phyloP scores from a whole-genome alignment of 2,888 invertebrate genomes.

The Colletes collaris region DNA sequence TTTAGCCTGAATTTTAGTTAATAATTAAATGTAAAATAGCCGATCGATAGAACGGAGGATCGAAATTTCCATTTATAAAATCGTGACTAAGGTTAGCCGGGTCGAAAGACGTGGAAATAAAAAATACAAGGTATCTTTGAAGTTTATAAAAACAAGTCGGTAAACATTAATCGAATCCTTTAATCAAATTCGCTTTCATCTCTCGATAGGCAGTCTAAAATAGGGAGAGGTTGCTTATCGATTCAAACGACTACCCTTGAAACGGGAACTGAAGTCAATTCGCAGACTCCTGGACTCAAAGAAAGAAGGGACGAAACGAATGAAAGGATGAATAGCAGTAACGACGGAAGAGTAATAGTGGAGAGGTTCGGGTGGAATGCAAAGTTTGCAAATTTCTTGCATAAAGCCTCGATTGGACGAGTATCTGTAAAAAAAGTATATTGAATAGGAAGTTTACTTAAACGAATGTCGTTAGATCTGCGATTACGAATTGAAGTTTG shows the following conservation, averaged over 20 bases:
- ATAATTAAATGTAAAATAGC: not conserved
- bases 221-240: conserved; percentile 70
- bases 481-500: no score
- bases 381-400: conserved; percentile 36
- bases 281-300: conserved; percentile 64
- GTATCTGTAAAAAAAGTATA: conserved; percentile 5
- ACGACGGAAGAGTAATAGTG: conserved; percentile 28
- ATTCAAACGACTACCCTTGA: conserved; percentile 70
- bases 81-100: conserved; percentile 47
- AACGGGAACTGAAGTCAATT: conserved; percentile 65
- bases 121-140: conserved; percentile 60
- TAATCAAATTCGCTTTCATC: conserved; percentile 71
- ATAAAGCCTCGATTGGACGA: not conserved
- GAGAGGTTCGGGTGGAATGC: conserved; percentile 34
- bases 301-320: conserved; percentile 54
- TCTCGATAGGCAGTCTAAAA: conserved; percentile 61
- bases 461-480: not conserved
- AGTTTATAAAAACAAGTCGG: conserved; percentile 68
- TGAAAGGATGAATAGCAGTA: conserved; percentile 58
- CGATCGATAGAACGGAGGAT: conserved; percentile 49
- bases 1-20: not conserved
- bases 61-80: conserved; percentile 64
- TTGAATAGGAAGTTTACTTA: not conserved
- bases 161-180: conserved; percentile 77
- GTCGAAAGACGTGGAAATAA: conserved; percentile 13